Evolutionary conservation across 1,140 invertebrate species (phyloP).

Genomic region (Dysdera silvatica): DNA sequence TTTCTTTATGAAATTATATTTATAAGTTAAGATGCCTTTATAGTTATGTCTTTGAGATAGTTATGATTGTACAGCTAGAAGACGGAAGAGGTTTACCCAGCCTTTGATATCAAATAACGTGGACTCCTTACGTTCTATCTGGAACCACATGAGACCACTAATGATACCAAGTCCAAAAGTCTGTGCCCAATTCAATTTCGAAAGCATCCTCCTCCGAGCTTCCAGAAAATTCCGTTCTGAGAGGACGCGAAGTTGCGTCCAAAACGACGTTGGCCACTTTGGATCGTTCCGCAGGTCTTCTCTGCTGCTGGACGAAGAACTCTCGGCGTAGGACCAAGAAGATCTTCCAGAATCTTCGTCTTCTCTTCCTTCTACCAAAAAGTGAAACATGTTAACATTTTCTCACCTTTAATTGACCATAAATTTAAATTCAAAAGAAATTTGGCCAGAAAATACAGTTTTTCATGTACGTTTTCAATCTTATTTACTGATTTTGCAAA

Average conservation of each 20-base stretch:
- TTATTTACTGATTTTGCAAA: too few relatives aligned
- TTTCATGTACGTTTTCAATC: too few relatives aligned
- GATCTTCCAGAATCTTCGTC: constrained; percentile 57
- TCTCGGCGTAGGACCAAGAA: constrained; percentile 54
- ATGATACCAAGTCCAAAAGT: constrained; percentile 63
- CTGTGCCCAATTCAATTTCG: constrained; percentile 71
- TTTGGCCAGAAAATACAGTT: too few relatives aligned
- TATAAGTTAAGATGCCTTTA: too few relatives aligned
- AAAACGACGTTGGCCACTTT: constrained; percentile 69
- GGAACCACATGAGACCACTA: constrained; percentile 70
- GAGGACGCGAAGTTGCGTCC: constrained; percentile 68
- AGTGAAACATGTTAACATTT: too few relatives aligned
- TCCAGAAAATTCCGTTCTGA: constrained; percentile 71
- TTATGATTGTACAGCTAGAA: too few relatives aligned
- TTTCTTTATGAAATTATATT: too few relatives aligned
- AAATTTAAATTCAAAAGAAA: too few relatives aligned
- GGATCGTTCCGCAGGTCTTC: constrained; percentile 17
- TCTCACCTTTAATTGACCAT: too few relatives aligned
- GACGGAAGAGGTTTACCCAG: constrained; percentile 48
- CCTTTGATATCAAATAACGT: constrained; percentile 70
- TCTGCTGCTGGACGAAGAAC: constrained; percentile 49
- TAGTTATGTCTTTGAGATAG: too few relatives aligned
- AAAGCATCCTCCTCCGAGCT: constrained; percentile 67
- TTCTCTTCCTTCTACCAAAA: too few relatives aligned
- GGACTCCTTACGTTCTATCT: constrained; percentile 63